Evolutionary conservation across 2,113 vertebrate genomes (phyloP), one percentile per base, ranked within the genome.

Genomic region (Platysternon megacephalum): DNA sequence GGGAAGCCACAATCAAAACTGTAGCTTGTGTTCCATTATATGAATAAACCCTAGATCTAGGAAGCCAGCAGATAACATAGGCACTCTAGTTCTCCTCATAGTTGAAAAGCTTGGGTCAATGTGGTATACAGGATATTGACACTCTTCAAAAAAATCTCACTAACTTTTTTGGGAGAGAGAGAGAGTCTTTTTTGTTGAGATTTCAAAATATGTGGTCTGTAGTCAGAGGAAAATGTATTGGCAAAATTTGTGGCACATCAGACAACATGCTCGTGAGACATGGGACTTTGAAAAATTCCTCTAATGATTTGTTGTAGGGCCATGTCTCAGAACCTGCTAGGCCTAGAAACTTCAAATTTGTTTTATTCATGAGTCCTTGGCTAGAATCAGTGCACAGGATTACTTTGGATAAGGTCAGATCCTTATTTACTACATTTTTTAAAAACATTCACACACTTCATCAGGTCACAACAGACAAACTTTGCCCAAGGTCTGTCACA

Each of bases 361-460:
- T 93, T 97, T 97, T 97, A 96, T 97, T 98, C 95, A 95, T 85
- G 93, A 97, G 94, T 97, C 97, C 96, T 97, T 97, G 94, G 94
- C 93, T 89, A 79, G 74, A 93, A 93, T 84, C 90, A 82, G n/a
- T 79, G 74, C 83, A 53, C 35, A 53, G 72, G 58, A 93, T 86
- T 83, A 85, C 86, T 91, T 92, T 61, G 88, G 90, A 90, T 96
- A 94, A 97, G 96, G 96, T 97, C 95, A 96, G 86, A 94, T 55
- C 58, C 86, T 95, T 94, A 91, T 89, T 97, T 95, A 96, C 92
- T 84, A 7, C 35, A 19, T 84, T 89, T 44, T 21, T 79, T 26
- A 3, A 24, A 52, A 24, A 52, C 49, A 52, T 28, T 89, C 89
- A 93, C 92, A 29, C 24, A 68, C 78, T 74, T 46, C 49, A 85